Base-by-base conservation (phyloP, 2,888 invertebrate genomes). In the Anoncus sp. region DNA sequence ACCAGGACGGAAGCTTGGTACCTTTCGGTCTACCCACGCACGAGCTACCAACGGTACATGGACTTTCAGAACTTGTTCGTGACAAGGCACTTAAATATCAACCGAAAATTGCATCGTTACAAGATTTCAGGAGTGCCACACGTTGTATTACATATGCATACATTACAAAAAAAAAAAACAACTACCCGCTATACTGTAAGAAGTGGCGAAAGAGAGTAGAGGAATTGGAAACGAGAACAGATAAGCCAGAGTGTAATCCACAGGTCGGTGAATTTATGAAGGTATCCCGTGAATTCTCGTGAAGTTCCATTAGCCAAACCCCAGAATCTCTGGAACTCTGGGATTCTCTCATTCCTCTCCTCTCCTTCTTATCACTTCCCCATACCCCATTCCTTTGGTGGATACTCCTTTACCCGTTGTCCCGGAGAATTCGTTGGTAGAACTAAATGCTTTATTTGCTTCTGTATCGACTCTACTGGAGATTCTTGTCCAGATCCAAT, bases 241-340 rank as follows among this genome's bases (percentile, higher is more conserved):
- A 53, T 53, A 66, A 53, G 40, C 24, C 6, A 20, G 65, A 27
- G 2, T 7, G 40, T 57, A 24, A 5, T 22, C 14, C 22, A 40
- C 40, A 14, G 16, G 27, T 27, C 43, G 22, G n/a, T n/a, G n/a
- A 71, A 71, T 71, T 71, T 55, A 71, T 71, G 71, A 14, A 31
- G 62, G 43, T 27, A 70, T 70, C 70, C 18, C 14, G 24, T 16
- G 47, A 69, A 57, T 69, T 57, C 49, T 18, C 43, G 49, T 40
- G 60, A 12, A 31, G n/a, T n/a, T 70, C 49, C 60, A 70, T 70
- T 51, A 70, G 59, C 40, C 38, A n/a, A 22, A 45, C 47, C 7
- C 55, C n/a, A 31, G 14, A 43, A 10, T 12, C 10, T 6, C 9
- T 38, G 38, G 55, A 12, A 27, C 35, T 31, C 6, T 35, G 12